Evolutionary conservation across 2,888 invertebrate genomes (phyloP).

Genomic region (Lasius fuliginosus): DNA sequence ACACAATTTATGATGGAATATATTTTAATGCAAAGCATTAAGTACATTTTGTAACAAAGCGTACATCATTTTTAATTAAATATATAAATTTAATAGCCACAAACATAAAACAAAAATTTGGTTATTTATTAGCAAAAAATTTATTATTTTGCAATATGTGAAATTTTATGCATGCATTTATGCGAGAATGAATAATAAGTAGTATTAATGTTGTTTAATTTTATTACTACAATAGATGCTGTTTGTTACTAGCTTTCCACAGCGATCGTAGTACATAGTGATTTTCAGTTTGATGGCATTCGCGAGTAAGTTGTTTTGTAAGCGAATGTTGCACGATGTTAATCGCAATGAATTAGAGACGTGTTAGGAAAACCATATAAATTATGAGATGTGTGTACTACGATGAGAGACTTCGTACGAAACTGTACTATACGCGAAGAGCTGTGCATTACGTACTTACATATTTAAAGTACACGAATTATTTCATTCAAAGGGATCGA

Average conservation of each 20-base stretch:
- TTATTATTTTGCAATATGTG: neutral
- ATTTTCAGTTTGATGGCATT: neutral
- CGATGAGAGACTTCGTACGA: neutral
- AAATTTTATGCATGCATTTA: neutral
- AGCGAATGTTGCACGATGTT: neutral
- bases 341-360: constrained; percentile 3
- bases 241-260: neutral
- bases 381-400: neutral
- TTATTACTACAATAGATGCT: neutral
- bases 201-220: neutral
- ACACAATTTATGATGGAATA: neutral
- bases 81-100: neutral
- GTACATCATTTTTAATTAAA: neutral
- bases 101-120: neutral
- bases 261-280: neutral
- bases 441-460: neutral
- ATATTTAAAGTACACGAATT: constrained; percentile 17
- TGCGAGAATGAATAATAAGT: neutral
- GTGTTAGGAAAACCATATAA: neutral
- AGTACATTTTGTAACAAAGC: neutral
- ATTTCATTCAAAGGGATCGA: neutral
- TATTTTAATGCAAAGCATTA: neutral
- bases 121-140: neutral
- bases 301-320: constrained; percentile 19
- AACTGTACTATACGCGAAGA: neutral